Percentiles rank a stretch among this genome's conserved stretches.
Evolutionary conservation across 2,888 invertebrate genomes (phyloP).

Genomic region (Eilema griseolum): DNA sequence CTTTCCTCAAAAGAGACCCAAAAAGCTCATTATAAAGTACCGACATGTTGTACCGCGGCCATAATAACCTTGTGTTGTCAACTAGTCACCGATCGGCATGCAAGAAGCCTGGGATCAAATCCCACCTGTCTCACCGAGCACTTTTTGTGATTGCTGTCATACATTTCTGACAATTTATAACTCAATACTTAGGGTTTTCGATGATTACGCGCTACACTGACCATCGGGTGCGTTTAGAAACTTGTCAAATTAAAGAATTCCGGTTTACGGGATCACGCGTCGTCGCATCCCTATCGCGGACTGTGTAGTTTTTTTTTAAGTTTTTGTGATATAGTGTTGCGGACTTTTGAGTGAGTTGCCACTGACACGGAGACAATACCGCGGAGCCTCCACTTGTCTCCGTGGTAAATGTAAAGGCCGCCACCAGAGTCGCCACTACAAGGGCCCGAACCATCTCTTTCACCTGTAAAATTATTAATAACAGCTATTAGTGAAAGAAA

Average conservation of each 20-base stretch:
- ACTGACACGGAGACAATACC: constrained; percentile 28
- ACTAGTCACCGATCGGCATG: too few relatives aligned
- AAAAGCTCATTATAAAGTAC: too few relatives aligned
- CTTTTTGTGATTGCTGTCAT: too few relatives aligned
- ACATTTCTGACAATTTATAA: too few relatives aligned
- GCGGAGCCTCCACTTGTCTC: constrained; percentile 9
- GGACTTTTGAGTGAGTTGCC: constrained; percentile 56
- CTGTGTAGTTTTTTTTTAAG: constrained; percentile 72
- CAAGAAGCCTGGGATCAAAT: too few relatives aligned
- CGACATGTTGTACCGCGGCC: too few relatives aligned
- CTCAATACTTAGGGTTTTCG: constrained; percentile 79
- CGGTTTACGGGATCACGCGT: constrained; percentile 67
- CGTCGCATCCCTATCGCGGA: constrained; percentile 62
- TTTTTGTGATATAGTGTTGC: constrained; percentile 68
- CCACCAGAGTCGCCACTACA: constrained; percentile 17
- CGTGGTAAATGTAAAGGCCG: constrained; percentile 6
- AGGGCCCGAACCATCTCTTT: background rate
- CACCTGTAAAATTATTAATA: background rate
- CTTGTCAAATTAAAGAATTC: constrained; percentile 83
- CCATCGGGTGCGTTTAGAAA: constrained; percentile 75
- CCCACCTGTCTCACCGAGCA: too few relatives aligned
- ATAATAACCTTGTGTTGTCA: too few relatives aligned
- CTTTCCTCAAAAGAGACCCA: too few relatives aligned
- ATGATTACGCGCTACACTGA: constrained; percentile 84
- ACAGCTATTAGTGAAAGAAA: background rate